These are phyloP conservation scores for Papilio gigon DNA, from an alignment of 2,888 invertebrate genomes.

Conservation along the genomic window DNA sequence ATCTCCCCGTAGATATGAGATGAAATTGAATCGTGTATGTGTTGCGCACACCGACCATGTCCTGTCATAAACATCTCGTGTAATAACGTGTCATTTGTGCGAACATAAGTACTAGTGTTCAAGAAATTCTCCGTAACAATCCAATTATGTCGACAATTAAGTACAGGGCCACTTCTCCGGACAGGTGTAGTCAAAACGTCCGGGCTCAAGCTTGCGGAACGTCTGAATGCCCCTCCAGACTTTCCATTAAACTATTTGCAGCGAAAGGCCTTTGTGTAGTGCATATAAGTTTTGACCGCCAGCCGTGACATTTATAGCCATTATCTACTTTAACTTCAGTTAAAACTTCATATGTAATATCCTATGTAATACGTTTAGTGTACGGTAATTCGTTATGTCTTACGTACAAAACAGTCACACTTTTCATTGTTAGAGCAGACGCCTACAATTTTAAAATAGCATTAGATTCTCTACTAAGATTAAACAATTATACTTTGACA, in stretches of 20 bases:
- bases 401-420: not conserved
- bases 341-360: too few relatives aligned
- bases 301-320: constrained; percentile 24
- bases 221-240: constrained; percentile 47
- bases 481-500: not conserved
- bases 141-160: constrained; percentile 74
- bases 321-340: constrained; percentile 26
- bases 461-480: not conserved
- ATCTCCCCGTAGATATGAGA: not conserved
- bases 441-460: constrained; percentile 6
- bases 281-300: constrained; percentile 36
- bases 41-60: not conserved
- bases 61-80: not conserved
- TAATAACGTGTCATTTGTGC: not conserved
- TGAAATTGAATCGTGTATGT: not conserved
- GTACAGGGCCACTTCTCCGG: constrained; percentile 51
- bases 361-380: not conserved
- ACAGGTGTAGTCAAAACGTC: constrained; percentile 58
- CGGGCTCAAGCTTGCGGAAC: constrained; percentile 50
- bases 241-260: constrained; percentile 59
- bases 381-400: not conserved
- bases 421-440: not conserved
- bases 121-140: constrained; percentile 51
- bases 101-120: not conserved
- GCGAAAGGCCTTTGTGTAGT: constrained; percentile 42